Base-by-base conservation (phyloP, 1,140 invertebrate genomes). In the Magallana gigas region DNA sequence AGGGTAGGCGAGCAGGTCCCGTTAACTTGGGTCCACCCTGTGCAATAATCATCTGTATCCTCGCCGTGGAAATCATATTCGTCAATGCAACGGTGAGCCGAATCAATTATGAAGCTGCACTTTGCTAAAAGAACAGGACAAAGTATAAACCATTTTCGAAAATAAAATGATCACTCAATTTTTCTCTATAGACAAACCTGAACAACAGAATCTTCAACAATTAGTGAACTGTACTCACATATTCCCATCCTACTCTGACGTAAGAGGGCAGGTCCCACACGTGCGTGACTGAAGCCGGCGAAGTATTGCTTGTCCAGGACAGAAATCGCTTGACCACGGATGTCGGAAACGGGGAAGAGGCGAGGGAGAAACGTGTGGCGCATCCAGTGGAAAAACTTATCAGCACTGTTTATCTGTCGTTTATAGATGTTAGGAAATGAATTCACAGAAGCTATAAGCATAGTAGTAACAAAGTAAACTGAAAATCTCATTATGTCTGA, bases 241-340 rank as follows among this genome's bases (percentile, higher is more conserved):
- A 64, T 80, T 59, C 84, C 88, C 11, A 89, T 85, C 81, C 90
- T 80, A 7, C 91, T 68, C 58, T 92, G 92, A n/a, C 92, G 87
- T 8, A 92, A 64, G 57, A 90, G 82, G 9, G 89, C 88, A 3
- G 91, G 89, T 12, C 92, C 92, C 36, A 92, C 62, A 60, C 90
- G 81, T 4, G 76, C 62, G 59, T 91, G 88, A 11, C 59, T 85
- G 12, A 88, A 76, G n/a, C 91, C 91, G 14, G 48, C n/a, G 48
- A 90, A 88, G 59, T 85, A 91, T 1, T 87, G 57, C 57, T 88
- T 86, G 4, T 89, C 62, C 12, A 64, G 81, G 23, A 87, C 85
- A 23, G 60, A 57, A 3, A 92, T 62, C 1, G 64, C 5, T 4
- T 88, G 12, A 14, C 88, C 88, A 64, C 88, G 88, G 57, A 86